Conservation (phyloP, 2,888 invertebrate genomes). For the Mesorhabditis spiculigera region DNA sequence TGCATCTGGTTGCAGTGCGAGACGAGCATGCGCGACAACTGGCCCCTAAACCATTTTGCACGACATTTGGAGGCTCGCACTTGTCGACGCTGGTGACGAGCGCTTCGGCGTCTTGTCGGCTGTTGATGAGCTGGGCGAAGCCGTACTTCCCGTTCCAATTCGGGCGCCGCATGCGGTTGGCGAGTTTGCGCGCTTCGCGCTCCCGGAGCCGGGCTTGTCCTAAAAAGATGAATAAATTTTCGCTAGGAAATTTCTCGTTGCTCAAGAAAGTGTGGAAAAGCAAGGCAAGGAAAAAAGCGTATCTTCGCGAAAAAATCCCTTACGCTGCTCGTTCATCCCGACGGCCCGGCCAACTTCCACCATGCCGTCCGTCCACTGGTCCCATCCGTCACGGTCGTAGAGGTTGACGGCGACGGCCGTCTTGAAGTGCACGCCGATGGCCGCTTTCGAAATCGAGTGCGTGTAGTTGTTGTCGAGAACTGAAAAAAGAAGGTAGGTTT, state of each 20-base stretch:
- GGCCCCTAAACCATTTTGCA: not conserved
- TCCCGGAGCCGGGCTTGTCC: not conserved
- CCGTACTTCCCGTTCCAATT: constrained; percentile 1
- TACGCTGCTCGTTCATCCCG: constrained; percentile 2
- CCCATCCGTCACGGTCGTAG: not conserved
- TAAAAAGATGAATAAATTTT: not conserved
- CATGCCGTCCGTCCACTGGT: not conserved
- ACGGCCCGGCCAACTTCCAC: not conserved
- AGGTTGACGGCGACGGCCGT: not conserved
- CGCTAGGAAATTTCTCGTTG: too few species aligned
- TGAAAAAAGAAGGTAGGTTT: not conserved
- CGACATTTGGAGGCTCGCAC: not conserved
- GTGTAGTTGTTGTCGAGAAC: constrained; percentile 5
- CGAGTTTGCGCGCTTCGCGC: not conserved
- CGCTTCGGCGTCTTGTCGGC: not conserved
- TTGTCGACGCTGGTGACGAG: not conserved
- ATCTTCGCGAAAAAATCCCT: not conserved
- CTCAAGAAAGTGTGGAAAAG: too few species aligned
- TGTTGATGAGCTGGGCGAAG: not conserved
- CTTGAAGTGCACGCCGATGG: not conserved
- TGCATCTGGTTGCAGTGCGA: not conserved
- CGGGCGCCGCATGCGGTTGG: not conserved
- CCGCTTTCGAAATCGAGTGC: constrained; percentile 5
- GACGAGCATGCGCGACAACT: not conserved
- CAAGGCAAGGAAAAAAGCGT: too few species aligned